Evolutionary conservation across 2,888 invertebrate genomes (phyloP).

Genomic region (Aspidiotus destructor): DNA sequence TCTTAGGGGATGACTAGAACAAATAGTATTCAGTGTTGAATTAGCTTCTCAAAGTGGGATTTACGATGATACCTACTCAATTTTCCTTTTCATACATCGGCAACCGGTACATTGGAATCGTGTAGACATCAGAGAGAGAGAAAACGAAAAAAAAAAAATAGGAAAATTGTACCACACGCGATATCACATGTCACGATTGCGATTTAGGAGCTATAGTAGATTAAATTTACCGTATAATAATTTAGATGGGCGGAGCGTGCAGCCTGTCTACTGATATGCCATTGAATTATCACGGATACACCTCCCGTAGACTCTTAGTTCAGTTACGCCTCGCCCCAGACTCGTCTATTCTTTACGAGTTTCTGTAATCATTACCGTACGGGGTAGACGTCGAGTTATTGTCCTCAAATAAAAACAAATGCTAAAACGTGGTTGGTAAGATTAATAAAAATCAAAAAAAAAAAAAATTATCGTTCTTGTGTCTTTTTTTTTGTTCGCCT

Average conservation of each 20-base stretch:
- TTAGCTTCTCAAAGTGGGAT: no score
- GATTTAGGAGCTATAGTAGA: no score
- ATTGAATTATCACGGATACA: background rate
- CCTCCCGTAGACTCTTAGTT: background rate
- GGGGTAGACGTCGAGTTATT: background rate
- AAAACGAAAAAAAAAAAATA: no score
- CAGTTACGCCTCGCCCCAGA: background rate
- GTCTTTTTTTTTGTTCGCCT: no score
- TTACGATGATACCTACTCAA: no score
- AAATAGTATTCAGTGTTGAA: no score
- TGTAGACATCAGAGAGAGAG: no score
- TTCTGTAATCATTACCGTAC: background rate
- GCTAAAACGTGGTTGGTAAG: background rate
- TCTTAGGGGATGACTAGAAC: no score
- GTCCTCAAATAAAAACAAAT: slow-evolving; percentile 4
- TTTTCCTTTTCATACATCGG: no score
- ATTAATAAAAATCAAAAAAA: background rate
- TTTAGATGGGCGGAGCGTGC: background rate
- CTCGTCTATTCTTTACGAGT: background rate
- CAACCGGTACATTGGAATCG: no score
- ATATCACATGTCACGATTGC: no score
- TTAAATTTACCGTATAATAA: background rate
- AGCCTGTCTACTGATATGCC: background rate
- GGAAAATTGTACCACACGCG: no score
- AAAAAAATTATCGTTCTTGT: slow-evolving; percentile 14